Percentiles rank a stretch among this genome's conserved stretches.
Conservation (phyloP, 2,113 vertebrate genomes). For the Pterocles gutturalis region DNA sequence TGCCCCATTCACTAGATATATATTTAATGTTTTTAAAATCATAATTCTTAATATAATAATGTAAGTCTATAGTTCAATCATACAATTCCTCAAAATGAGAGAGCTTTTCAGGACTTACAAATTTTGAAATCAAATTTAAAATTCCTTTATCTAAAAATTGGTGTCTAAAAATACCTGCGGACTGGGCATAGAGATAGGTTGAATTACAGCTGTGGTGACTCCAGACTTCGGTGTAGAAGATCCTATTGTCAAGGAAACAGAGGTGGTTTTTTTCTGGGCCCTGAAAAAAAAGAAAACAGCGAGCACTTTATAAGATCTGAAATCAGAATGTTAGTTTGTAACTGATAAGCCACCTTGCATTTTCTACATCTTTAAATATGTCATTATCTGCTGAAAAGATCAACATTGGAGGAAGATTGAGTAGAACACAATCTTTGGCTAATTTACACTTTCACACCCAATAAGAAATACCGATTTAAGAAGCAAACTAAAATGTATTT, state of each 20-base stretch:
- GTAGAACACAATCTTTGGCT: background rate
- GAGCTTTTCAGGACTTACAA: background rate
- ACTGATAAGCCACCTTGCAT: fast-evolving
- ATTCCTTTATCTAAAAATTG: background rate
- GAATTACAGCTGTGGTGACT: slow-evolving; percentile 90
- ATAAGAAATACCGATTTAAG: background rate
- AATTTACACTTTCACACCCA: background rate
- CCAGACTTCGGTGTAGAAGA: slow-evolving; percentile 89
- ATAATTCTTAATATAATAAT: background rate
- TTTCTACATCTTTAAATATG: background rate
- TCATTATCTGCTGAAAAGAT: background rate
- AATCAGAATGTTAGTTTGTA: background rate
- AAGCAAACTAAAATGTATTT: background rate
- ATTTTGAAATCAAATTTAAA: background rate
- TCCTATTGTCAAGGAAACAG: slow-evolving; percentile 94
- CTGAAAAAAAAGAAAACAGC: slow-evolving; percentile 67
- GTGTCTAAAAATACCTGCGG: slow-evolving; percentile 74
- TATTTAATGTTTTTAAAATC: background rate
- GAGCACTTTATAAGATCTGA: background rate
- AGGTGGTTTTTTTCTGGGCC: slow-evolving; percentile 93
- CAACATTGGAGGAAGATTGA: background rate
- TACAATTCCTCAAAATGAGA: background rate
- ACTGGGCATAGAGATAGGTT: slow-evolving; percentile 85
- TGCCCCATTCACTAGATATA: background rate
- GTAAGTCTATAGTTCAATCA: background rate